A percentile compares a stretch with the other conserved stretches of the same genome.
These are phyloP conservation scores for Papilio protenor DNA, from an alignment of 2,888 invertebrate species.

Conservation along the genomic window DNA sequence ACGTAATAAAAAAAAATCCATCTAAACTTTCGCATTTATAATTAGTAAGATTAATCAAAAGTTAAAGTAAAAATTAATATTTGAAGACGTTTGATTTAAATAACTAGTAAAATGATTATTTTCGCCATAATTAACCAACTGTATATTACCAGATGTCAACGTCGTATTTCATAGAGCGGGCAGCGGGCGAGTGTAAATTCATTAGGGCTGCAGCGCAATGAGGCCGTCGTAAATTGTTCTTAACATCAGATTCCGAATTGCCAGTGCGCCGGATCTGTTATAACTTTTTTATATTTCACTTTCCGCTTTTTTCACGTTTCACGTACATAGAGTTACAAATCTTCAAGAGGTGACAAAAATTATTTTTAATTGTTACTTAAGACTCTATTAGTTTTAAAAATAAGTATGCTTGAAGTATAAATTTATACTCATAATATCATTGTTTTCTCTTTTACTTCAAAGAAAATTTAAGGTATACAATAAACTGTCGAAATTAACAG, in stretches of 20 bases:
- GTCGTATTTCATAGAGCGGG: conserved; percentile 45
- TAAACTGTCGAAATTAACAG: not conserved
- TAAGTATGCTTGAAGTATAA: not conserved
- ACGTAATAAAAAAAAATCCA: too few species aligned
- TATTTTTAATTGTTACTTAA: not conserved
- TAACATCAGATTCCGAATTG: conserved; percentile 71
- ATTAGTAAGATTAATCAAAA: too few species aligned
- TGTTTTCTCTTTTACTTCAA: too few species aligned
- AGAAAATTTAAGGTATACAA: too few species aligned
- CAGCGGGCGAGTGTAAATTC: conserved; percentile 51
- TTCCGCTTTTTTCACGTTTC: conserved; percentile 73
- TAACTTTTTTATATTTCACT: conserved; percentile 80
- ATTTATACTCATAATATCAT: too few species aligned
- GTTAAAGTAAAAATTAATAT: too few species aligned
- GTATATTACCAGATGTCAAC: conserved; percentile 19
- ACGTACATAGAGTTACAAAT: conserved; percentile 54
- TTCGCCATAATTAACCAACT: not conserved
- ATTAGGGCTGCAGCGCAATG: conserved; percentile 63
- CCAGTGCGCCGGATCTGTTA: conserved; percentile 58
- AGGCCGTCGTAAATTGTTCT: conserved; percentile 73
- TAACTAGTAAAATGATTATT: not conserved
- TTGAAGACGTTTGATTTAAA: not conserved
- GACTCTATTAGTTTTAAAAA: not conserved
- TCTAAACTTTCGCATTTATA: too few species aligned
- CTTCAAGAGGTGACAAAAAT: conserved; percentile 7